Evolutionary conservation across 2,113 vertebrate species (phyloP).

Genomic region (Mixornis gularis): DNA sequence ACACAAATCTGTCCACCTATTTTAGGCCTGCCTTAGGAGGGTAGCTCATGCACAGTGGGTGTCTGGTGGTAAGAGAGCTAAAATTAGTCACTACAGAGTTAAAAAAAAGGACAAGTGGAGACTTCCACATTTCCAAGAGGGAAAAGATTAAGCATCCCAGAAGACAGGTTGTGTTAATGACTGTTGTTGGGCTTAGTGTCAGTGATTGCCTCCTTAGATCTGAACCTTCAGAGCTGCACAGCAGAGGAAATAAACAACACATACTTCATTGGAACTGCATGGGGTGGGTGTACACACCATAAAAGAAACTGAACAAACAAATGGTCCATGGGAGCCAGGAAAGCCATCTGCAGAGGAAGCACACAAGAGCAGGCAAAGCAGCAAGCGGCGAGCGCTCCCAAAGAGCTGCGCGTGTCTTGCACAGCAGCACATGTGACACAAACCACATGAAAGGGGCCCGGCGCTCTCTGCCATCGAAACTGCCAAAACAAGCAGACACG

Average conservation of each 20-base stretch:
- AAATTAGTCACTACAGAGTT: neutral
- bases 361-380: neutral
- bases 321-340: constrained; percentile 13
- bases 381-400: neutral
- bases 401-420: neutral
- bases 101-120: neutral
- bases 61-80: neutral
- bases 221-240: neutral
- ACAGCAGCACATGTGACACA: constrained; percentile 33
- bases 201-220: neutral
- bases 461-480: neutral
- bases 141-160: neutral
- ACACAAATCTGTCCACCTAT: neutral
- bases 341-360: constrained; percentile 37
- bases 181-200: neutral
- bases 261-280: constrained; percentile 7
- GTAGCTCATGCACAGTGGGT: neutral
- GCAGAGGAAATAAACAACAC: constrained; percentile 19
- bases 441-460: constrained; percentile 31
- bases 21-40: neutral
- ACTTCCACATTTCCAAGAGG: neutral
- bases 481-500: constrained; percentile 33
- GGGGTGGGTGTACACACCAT: constrained; percentile 1
- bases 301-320: constrained; percentile 35
- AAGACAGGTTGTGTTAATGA: neutral